A percentile compares a stretch with the other conserved stretches of the same genome.
These are phyloP conservation scores for Hybognathus amarus DNA, from an alignment of 2,797 vertebrate species.

Conservation along the genomic window DNA sequence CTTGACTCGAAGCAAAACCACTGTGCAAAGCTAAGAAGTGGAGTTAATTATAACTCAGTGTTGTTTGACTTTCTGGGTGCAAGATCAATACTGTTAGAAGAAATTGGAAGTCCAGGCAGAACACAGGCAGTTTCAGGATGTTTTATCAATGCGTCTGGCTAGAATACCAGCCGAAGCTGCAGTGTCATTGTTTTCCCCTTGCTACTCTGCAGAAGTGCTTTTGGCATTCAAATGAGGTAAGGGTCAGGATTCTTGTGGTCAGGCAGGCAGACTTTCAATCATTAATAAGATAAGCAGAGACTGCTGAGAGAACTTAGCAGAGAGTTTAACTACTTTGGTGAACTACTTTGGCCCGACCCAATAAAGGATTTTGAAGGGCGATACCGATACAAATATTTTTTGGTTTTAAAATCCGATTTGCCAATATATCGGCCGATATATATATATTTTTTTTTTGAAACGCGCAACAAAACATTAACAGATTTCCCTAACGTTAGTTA, in stretches of 20 bases:
- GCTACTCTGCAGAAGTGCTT: constrained; percentile 24
- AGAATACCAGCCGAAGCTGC: constrained; percentile 43
- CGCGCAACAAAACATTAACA: too few species aligned
- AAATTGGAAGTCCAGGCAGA: constrained; percentile 34
- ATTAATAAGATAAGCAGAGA: constrained; percentile 55
- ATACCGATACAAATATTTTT: too few species aligned
- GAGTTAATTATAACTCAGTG: constrained; percentile 38
- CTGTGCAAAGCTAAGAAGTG: constrained; percentile 19
- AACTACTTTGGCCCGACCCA: too few species aligned
- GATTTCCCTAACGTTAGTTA: too few species aligned
- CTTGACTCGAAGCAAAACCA: constrained; percentile 54
- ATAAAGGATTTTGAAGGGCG: too few species aligned
- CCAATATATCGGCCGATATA: too few species aligned
- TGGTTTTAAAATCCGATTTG: too few species aligned
- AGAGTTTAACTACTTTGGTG: constrained; percentile 30
- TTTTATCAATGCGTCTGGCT: constrained; percentile 43
- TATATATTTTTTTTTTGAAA: too few species aligned
- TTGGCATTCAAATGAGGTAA: constrained; percentile 26
- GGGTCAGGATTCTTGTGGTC: constrained; percentile 11
- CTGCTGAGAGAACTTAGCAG: not conserved
- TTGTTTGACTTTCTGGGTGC: constrained; percentile 25
- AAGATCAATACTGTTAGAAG: constrained; percentile 42
- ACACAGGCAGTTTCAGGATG: constrained; percentile 29
- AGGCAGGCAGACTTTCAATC: constrained; percentile 49
- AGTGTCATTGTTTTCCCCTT: constrained; percentile 23